Base-by-base conservation (phyloP, 2,113 vertebrate species). In the Ammodytes dubius region DNA sequence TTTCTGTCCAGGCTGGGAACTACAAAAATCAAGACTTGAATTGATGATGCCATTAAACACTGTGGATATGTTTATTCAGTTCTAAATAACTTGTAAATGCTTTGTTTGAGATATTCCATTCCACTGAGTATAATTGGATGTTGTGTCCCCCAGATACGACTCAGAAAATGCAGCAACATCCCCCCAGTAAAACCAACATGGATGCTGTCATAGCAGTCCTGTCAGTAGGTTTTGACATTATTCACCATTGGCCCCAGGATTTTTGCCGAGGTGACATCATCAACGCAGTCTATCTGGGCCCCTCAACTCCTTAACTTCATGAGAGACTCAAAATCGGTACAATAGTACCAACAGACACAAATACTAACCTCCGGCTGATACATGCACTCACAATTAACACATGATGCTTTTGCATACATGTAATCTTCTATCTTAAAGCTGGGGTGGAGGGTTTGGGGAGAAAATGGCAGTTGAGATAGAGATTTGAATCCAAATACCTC, bases 91-190 rank as follows among this genome's bases (percentile, higher is more conserved):
- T 45, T 37, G 49, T 39, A 47, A 70, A 46, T 78, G 43, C 71
- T 74, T 69, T 71, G 27, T 76, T 66, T 64, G 39, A 74, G 53
- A 71, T 64, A 67, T 77, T 74, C 50, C 19, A 53, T 53, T 56
- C n/a, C 46, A 78, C 5, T 49, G 50, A 77, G 64, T 45, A 5
- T 70, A 46, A 68, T 83, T 35, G 70, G 50, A 74, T 70, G 50
- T 12, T 27, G 50, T 4, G 27, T 37, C 82, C 70, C 86, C 82
- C 63, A 83, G 81, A 76, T 91, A 84, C 42, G 74, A 81, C 53
- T 61, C 64, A n/a, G 19, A 82, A 79, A 75, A 79, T 11, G 68
- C 54, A 40, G 54, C 47, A 13, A 12, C 12, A 76, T 66, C 46
- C 19, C 39, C 46, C 19, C 39, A 64, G 50, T 57, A 65, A 77